Evolutionary conservation across 2,797 vertebrate genomes (phyloP).

Genomic region (Cossypha niveicapilla): DNA sequence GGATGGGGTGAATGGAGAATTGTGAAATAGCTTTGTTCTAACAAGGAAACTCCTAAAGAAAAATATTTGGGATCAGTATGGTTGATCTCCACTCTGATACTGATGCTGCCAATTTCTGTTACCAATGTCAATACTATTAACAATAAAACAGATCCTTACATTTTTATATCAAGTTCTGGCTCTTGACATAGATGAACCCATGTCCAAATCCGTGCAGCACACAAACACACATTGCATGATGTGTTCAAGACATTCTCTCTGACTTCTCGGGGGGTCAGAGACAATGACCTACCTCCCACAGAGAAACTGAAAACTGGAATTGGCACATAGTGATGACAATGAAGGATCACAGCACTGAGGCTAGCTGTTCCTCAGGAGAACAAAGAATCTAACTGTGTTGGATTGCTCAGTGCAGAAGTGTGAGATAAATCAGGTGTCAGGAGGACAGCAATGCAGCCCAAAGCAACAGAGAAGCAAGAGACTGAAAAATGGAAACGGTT

Average conservation of each 20-base stretch:
- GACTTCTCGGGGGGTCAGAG: neutral
- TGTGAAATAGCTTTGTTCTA: neutral
- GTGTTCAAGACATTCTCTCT: neutral
- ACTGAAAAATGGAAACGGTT: neutral
- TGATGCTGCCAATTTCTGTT: neutral
- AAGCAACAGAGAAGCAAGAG: neutral
- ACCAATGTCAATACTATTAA: neutral
- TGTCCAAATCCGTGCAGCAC: neutral
- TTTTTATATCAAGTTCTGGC: neutral
- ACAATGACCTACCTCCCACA: neutral
- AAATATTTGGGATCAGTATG: neutral
- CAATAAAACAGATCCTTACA: neutral
- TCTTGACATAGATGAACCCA: neutral
- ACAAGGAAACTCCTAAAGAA: neutral
- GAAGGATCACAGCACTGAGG: neutral
- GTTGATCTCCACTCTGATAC: neutral
- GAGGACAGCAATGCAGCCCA: neutral
- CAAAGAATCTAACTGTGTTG: neutral
- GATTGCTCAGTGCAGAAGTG: neutral
- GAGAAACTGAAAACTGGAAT: rapidly evolving
- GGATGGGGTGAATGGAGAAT: neutral
- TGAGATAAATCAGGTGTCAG: neutral
- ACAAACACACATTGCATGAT: neutral
- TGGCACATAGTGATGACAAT: rapidly evolving
- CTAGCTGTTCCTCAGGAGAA: neutral